These are phyloP conservation scores for Echinarachnius parma DNA, from an alignment of 53 echinoderm and acorn worm genomes.

Conservation along the genomic window DNA sequence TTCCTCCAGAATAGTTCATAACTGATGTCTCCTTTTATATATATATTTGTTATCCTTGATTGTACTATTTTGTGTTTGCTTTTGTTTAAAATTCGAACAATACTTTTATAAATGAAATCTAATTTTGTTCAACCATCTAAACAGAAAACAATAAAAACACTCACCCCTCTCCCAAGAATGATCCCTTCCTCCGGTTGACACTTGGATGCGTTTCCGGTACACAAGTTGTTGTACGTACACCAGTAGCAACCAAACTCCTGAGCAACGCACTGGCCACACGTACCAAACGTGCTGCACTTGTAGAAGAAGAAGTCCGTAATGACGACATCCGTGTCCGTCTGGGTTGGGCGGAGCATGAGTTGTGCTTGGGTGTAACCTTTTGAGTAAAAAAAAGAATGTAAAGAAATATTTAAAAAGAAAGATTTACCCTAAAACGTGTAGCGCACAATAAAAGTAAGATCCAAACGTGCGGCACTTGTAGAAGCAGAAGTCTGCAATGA, in stretches of 20 bases:
- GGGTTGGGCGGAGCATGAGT: slow-evolving; percentile 52
- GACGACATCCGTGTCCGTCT: slow-evolving; percentile 54
- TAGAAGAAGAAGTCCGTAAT: slow-evolving; percentile 73
- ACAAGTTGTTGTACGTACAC: slow-evolving; percentile 72
- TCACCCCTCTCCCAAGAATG: slow-evolving; percentile 20
- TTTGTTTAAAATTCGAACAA: too few species aligned
- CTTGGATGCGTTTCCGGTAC: slow-evolving; percentile 38
- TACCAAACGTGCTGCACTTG: slow-evolving; percentile 60
- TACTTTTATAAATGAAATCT: too few species aligned
- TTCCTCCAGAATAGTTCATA: background rate
- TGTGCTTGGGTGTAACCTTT: slow-evolving; percentile 57
- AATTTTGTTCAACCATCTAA: background rate
- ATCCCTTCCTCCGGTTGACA: slow-evolving; percentile 48
- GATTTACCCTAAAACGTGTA: too few species aligned
- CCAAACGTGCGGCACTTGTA: too few species aligned
- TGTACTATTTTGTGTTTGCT: too few species aligned
- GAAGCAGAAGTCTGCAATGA: slow-evolving; percentile 67
- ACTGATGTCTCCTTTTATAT: too few species aligned
- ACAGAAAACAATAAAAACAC: background rate
- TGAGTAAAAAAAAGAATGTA: too few species aligned
- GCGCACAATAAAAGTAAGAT: too few species aligned
- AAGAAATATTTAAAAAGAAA: too few species aligned
- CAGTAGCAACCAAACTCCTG: slow-evolving; percentile 77
- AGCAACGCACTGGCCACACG: slow-evolving; percentile 62
- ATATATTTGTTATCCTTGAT: too few species aligned